Evolutionary conservation across 2,888 invertebrate genomes (phyloP).

Genomic region (Euphydryas editha): DNA sequence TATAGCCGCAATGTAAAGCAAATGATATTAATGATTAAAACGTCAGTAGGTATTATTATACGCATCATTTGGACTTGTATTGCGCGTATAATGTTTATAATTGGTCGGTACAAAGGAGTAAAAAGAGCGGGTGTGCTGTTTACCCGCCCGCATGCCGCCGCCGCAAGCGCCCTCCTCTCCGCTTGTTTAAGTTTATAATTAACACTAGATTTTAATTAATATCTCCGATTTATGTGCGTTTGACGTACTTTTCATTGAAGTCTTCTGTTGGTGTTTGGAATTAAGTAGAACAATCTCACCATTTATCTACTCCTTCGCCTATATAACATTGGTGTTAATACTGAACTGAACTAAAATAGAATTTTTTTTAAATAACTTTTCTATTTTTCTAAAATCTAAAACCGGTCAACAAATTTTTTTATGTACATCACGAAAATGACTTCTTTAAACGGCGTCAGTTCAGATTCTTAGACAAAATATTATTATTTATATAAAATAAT

Average conservation of each 20-base stretch:
- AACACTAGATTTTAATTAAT: slow-evolving; percentile 49
- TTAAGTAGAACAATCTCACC: neutral
- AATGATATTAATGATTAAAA: slow-evolving; percentile 5
- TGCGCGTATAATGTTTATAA: slow-evolving; percentile 30
- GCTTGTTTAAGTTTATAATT: slow-evolving; percentile 50
- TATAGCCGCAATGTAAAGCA: neutral
- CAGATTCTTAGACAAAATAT: no score
- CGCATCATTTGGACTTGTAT: slow-evolving; percentile 21
- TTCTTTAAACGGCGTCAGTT: no score
- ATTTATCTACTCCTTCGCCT: no score
- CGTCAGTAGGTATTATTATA: slow-evolving; percentile 10
- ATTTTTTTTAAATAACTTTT: no score
- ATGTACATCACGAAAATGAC: no score
- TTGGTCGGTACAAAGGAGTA: slow-evolving; percentile 49
- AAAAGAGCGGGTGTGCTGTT: slow-evolving; percentile 64
- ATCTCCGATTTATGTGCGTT: slow-evolving; percentile 35
- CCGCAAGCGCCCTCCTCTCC: slow-evolving; percentile 49
- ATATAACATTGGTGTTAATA: no score
- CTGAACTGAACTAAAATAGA: no score
- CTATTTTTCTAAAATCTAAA: no score
- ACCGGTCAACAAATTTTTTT: no score
- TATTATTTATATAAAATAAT: no score
- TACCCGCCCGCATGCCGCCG: slow-evolving; percentile 64
- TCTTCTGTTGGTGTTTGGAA: slow-evolving; percentile 15
- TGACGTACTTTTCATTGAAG: slow-evolving; percentile 27